These are phyloP conservation scores for Leucophora obtusa DNA, from an alignment of 2,888 invertebrate species.

Conservation along the genomic window DNA sequence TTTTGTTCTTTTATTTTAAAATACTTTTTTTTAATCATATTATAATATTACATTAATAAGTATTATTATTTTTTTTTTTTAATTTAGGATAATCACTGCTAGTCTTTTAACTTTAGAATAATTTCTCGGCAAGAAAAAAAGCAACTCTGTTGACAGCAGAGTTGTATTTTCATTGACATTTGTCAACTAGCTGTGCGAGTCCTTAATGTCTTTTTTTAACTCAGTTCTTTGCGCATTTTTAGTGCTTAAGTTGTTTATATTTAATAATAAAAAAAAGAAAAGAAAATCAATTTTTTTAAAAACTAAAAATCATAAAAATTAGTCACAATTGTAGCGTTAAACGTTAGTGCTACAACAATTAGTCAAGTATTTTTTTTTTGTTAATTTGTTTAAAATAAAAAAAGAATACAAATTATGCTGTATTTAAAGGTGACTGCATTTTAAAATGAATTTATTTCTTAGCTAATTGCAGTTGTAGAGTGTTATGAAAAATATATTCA, in stretches of 20 bases:
- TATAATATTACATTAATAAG: conserved; percentile 40
- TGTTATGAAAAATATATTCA: too few relatives aligned
- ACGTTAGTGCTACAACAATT: neutral
- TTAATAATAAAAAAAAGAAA: neutral
- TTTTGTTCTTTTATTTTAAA: conserved; percentile 14
- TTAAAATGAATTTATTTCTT: too few relatives aligned
- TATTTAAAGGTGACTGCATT: too few relatives aligned
- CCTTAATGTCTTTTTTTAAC: conserved; percentile 54
- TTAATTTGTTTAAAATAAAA: neutral
- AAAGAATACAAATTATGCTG: too few relatives aligned
- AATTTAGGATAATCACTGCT: neutral
- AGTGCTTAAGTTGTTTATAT: conserved; percentile 58
- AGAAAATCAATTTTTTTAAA: neutral
- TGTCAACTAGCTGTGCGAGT: conserved; percentile 48
- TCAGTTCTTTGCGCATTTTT: conserved; percentile 64
- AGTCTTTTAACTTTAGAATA: conserved; percentile 29
- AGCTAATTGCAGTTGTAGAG: too few relatives aligned
- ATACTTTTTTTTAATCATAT: conserved; percentile 19
- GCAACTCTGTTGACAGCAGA: conserved; percentile 41
- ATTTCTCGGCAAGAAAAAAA: conserved; percentile 44
- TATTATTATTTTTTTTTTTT: conserved; percentile 9
- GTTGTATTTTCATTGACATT: conserved; percentile 49
- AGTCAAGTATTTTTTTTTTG: neutral
- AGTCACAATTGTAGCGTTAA: neutral
- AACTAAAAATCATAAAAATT: neutral